phyloP scores from a whole-genome alignment of 2,797 vertebrate species.

The Mus minutoides region DNA sequence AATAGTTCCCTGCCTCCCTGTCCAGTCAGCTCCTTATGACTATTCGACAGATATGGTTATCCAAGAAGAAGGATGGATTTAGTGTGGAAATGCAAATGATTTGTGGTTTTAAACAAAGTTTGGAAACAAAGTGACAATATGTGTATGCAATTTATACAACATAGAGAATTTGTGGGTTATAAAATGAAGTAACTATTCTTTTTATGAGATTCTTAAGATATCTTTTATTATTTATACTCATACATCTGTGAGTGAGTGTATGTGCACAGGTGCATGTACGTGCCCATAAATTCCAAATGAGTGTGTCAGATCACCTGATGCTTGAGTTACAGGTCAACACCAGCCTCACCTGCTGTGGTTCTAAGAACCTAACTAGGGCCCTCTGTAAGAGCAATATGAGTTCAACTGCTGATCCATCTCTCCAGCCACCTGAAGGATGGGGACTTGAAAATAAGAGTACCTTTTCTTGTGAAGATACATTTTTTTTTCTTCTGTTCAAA shows the following conservation, averaged over 20 bases:
- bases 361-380: background rate
- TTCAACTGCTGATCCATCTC: background rate
- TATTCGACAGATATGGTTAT: background rate
- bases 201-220: background rate
- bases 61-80: background rate
- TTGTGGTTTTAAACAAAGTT: background rate
- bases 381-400: background rate
- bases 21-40: background rate
- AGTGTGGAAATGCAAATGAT: background rate
- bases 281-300: background rate
- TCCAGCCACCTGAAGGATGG: background rate
- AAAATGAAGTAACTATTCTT: background rate
- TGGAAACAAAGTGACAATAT: conserved; percentile 28
- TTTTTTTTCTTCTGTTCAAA: conserved; percentile 29
- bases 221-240: no score
- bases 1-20: background rate
- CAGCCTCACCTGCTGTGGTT: background rate
- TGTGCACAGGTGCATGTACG: background rate
- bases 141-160: background rate
- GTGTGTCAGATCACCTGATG: rapidly evolving
- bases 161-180: background rate
- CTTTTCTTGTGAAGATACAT: background rate
- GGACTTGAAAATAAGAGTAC: background rate
- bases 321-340: background rate
- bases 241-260: background rate